A percentile compares a stretch with the other conserved stretches of the same genome.
Evolutionary conservation across 2,113 vertebrate genomes (phyloP).

Genomic region (Boulengeromyrus knoepffleri): DNA sequence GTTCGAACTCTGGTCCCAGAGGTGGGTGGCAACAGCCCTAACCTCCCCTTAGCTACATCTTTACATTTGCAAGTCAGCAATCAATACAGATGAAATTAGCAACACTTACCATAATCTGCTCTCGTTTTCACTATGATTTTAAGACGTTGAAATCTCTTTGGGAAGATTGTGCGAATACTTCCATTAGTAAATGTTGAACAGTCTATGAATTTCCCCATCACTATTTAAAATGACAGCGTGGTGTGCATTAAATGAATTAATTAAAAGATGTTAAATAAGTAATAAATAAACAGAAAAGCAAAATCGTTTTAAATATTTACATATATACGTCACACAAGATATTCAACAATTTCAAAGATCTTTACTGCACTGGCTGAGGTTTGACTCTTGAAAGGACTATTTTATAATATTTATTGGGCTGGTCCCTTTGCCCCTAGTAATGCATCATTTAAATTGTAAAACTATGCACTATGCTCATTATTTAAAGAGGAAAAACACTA

Average conservation of each 20-base stretch:
- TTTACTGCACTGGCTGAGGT: neutral
- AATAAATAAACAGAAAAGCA: neutral
- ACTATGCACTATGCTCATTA: neutral
- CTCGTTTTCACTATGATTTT: neutral
- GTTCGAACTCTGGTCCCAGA: neutral
- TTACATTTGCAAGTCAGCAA: neutral
- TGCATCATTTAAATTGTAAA: neutral
- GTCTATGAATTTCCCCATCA: neutral
- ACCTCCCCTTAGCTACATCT: neutral
- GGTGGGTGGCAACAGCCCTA: neutral
- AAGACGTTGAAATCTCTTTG: neutral
- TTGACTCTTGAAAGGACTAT: neutral
- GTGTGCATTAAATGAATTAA: neutral
- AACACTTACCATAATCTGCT: neutral
- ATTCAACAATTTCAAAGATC: neutral
- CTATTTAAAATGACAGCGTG: neutral
- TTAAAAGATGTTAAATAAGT: neutral
- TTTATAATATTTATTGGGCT: neutral
- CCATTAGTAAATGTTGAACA: neutral
- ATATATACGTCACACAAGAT: neutral
- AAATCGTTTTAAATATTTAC: neutral
- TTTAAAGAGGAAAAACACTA: neutral
- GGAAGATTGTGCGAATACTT: neutral
- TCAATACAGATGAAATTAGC: neutral
- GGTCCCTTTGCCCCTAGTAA: neutral